Evolutionary conservation across 2,888 invertebrate genomes (phyloP), one percentile per base, ranked within the genome.

Genomic region (Autographa pulchrina): DNA sequence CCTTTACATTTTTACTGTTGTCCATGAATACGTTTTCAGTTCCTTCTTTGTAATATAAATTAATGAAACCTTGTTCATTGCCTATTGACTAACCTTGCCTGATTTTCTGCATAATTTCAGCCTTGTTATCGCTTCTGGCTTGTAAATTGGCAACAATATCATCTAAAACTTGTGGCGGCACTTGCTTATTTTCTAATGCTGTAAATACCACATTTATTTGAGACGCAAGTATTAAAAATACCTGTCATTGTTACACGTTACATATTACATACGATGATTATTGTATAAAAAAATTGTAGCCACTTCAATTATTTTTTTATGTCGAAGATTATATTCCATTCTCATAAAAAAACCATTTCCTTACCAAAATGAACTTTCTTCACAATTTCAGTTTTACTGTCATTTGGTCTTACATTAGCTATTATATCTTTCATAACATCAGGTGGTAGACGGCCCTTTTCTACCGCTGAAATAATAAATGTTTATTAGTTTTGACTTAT

Each of bases 81-180:
- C n/a, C 7, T 48, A 8, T 8, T 18, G 11, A 20, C 35, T 20
- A 59, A 76, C 76, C 76, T 76, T 70, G 56, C 4, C 41, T 70
- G 25, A 76, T 62, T 38, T 80, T 80, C 9, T 2, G 8, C 31
- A 76, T 9, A 8, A 64, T 41, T 11, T 54, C 41, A 16, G 70
- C 52, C 20, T 65, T 80, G 11, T 60, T n/a, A n/a, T 76, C 76
- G 31, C n/a, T 56, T 13, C 11, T n/a, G 4, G 65, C 54, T 0
- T 62, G 70, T 11, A 80, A 62, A 18, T 52, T 65, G 16, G 60
- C 56, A 1, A 70, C 65, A 25, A 76, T 31, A n/a, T 76, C 77
- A 0, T 80, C 65, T 56, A 80, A 1, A 6, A 80, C 16, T n/a
- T 63, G 70, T 0, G 25, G 56, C 1, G 76, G 65, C 8, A 76